Evolutionary conservation across 2,888 invertebrate genomes (phyloP).

Genomic region (Perdita meconis): DNA sequence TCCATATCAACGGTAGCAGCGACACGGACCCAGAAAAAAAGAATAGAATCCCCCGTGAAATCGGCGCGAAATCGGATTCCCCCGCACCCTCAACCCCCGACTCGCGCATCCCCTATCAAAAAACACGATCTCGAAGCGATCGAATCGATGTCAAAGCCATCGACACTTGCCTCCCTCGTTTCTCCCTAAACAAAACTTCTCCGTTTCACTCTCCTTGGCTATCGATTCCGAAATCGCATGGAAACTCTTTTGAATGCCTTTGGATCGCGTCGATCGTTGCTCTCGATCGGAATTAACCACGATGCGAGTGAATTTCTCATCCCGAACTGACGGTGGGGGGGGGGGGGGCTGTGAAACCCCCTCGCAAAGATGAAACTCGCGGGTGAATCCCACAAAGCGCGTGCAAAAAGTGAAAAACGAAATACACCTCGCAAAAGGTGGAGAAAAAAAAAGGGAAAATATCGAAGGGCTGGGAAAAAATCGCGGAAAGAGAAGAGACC

Average conservation of each 20-base stretch:
- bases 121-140: neutral
- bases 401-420: neutral
- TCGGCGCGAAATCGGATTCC: neutral
- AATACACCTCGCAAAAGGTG: conserved; percentile 4
- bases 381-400: neutral
- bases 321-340: too few species aligned
- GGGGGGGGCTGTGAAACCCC: conserved; percentile 8
- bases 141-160: neutral
- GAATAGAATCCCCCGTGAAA: too few species aligned
- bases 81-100: neutral
- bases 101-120: neutral
- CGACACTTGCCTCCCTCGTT: neutral
- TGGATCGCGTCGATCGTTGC: neutral
- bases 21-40: too few species aligned
- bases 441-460: neutral
- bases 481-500: too few species aligned
- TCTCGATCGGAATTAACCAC: neutral
- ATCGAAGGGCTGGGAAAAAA: too few species aligned
- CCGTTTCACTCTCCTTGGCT: neutral
- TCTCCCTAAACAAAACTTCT: neutral
- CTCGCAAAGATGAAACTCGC: neutral
- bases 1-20: too few species aligned
- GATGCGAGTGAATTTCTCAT: neutral
- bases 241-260: conserved; percentile 17
- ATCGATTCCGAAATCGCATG: conserved; percentile 10